Percentiles rank a stretch among this genome's conserved stretches.
phyloP scores from a whole-genome alignment of 1,140 invertebrate genomes.

The Pseudobourletiella spinata region DNA sequence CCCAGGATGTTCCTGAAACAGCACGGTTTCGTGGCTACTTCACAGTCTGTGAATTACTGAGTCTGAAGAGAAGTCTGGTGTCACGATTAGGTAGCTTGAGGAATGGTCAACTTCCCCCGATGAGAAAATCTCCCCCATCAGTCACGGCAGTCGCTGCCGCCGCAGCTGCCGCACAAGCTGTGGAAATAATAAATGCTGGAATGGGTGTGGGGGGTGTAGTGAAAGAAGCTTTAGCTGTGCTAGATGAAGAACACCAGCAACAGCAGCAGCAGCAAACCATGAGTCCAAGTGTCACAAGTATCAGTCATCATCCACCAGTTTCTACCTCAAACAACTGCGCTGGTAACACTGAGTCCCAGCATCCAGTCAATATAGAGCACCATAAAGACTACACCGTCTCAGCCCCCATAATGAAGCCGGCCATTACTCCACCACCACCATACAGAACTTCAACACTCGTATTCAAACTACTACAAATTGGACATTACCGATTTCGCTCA shows the following conservation, averaged over 20 bases:
- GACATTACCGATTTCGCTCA: constrained; percentile 19
- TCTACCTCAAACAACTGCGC: too few relatives aligned
- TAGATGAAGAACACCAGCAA: constrained; percentile 14
- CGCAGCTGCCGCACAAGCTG: neutral
- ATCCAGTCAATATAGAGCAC: too few relatives aligned
- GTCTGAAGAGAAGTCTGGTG: constrained; percentile 13
- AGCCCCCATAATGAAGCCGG: too few relatives aligned
- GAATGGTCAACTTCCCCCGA: neutral
- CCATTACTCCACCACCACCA: constrained; percentile 17
- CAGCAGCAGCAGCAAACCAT: neutral
- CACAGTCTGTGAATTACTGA: constrained; percentile 21
- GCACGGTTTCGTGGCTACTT: constrained; percentile 30
- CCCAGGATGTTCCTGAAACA: constrained; percentile 26
- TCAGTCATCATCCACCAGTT: neutral
- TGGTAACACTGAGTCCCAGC: too few relatives aligned
- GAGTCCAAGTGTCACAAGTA: neutral
- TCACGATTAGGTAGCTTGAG: neutral
- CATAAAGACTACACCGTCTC: too few relatives aligned
- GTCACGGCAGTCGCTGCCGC: neutral
- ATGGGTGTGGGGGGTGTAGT: constrained; percentile 15
- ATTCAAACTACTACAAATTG: constrained; percentile 26
- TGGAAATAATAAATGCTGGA: neutral
- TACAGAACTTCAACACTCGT: constrained; percentile 28
- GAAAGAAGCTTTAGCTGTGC: constrained; percentile 24
- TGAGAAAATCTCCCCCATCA: neutral